phyloP scores from a whole-genome alignment of 2,888 invertebrate genomes.

The Catocala nupta region DNA sequence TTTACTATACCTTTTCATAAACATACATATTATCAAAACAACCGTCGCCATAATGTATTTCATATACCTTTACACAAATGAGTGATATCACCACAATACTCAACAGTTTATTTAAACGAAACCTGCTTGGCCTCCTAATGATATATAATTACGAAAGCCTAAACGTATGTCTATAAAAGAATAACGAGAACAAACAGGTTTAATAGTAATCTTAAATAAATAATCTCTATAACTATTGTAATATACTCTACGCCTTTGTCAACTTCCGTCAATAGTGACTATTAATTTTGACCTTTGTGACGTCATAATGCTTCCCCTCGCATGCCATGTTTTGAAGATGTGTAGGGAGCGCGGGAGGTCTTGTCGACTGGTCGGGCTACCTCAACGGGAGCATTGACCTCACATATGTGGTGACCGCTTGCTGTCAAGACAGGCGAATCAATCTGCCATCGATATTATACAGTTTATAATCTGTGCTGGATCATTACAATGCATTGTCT shows the following conservation, averaged over 20 bases:
- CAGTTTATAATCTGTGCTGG: slow-evolving; percentile 22
- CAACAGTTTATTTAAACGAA: slow-evolving; percentile 6
- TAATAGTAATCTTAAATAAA: slow-evolving; percentile 20
- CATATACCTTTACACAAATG: too few species aligned
- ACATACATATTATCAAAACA: too few species aligned
- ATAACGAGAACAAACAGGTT: slow-evolving; percentile 23
- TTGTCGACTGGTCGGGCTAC: slow-evolving; percentile 34
- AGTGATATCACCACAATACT: not conserved
- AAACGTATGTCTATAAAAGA: slow-evolving; percentile 15
- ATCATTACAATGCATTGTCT: slow-evolving; percentile 10
- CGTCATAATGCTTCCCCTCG: not conserved
- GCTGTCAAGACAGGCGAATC: slow-evolving; percentile 54
- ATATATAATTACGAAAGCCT: slow-evolving; percentile 30
- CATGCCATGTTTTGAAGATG: not conserved
- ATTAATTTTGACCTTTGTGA: slow-evolving; percentile 9
- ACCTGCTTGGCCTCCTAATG: slow-evolving; percentile 29
- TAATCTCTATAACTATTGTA: slow-evolving; percentile 19
- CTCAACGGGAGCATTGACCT: slow-evolving; percentile 57
- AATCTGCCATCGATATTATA: slow-evolving; percentile 50
- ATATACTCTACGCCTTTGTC: slow-evolving; percentile 39
- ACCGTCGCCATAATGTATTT: too few species aligned
- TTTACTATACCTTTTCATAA: too few species aligned
- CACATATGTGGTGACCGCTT: slow-evolving; percentile 55
- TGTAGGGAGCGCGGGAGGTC: slow-evolving; percentile 25
- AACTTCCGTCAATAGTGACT: slow-evolving; percentile 45